These are phyloP conservation scores for Nesometra sesokonis DNA, from an alignment of 35 echinoderm and acorn worm genomes.

Conservation along the genomic window DNA sequence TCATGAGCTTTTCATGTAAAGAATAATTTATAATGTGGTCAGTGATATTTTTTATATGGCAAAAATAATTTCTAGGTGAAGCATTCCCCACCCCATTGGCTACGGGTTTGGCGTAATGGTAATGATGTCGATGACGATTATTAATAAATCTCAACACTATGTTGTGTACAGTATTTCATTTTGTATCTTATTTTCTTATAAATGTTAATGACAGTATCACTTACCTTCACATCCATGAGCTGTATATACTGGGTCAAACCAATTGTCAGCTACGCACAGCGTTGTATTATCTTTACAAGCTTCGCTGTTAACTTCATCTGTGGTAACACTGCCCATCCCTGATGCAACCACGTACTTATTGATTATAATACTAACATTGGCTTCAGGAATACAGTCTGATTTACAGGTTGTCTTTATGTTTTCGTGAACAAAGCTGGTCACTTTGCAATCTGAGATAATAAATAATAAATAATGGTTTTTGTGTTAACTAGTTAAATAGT, in stretches of 20 bases:
- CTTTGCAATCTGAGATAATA: not conserved
- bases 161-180: no score
- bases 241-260: not conserved
- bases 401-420: not conserved
- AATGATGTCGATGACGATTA: no score
- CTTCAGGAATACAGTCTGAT: not conserved
- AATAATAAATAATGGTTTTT: not conserved
- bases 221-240: not conserved
- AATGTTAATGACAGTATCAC: no score
- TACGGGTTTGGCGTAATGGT: no score
- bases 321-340: not conserved
- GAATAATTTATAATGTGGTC: no score
- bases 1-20: no score
- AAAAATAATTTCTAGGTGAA: no score
- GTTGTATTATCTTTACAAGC: not conserved
- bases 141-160: no score
- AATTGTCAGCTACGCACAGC: not conserved
- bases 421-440: not conserved
- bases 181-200: no score
- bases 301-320: not conserved
- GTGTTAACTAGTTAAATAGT: no score
- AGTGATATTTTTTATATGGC: no score
- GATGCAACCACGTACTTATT: not conserved
- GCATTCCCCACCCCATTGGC: no score
- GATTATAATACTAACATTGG: not conserved